phyloP scores from a whole-genome alignment of 2,113 vertebrate species.

The Microcebus lehilahytsara region DNA sequence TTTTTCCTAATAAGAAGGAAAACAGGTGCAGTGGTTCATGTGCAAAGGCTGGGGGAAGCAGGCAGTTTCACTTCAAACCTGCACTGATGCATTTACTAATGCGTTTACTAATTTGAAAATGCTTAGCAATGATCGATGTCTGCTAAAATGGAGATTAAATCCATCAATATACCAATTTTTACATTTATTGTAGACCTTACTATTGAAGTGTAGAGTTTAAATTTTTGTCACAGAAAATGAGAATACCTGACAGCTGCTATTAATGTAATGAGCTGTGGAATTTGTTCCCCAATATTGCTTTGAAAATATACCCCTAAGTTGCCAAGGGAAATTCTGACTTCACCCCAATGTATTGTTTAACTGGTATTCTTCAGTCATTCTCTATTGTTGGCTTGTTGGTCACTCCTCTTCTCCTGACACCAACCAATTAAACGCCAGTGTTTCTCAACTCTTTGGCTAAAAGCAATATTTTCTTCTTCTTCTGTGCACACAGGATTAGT shows the following conservation, averaged over 20 bases:
- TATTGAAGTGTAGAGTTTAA: constrained; percentile 68
- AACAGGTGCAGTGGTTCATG: constrained; percentile 67
- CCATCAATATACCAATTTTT: constrained; percentile 73
- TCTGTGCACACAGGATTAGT: constrained; percentile 96
- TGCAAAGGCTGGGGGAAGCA: constrained; percentile 60
- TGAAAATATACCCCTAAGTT: constrained; percentile 62
- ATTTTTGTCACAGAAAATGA: constrained; percentile 59
- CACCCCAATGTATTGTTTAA: constrained; percentile 58
- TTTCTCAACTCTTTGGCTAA: constrained; percentile 94
- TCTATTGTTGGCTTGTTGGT: constrained; percentile 94
- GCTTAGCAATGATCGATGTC: constrained; percentile 68
- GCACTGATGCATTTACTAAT: constrained; percentile 61
- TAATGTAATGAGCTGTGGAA: constrained; percentile 62
- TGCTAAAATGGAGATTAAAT: constrained; percentile 66
- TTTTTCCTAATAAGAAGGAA: constrained; percentile 53
- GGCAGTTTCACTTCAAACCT: constrained; percentile 59
- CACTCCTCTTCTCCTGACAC: constrained; percentile 94
- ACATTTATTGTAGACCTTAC: constrained; percentile 71
- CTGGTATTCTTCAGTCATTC: constrained; percentile 87
- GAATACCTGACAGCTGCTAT: constrained; percentile 64
- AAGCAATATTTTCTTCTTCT: constrained; percentile 95
- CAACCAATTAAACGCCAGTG: constrained; percentile 95
- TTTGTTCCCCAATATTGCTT: constrained; percentile 53
- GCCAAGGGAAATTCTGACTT: constrained; percentile 65
- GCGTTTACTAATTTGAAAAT: constrained; percentile 75